Percentiles rank a stretch among this genome's conserved stretches.
These are phyloP conservation scores for Varecia variegata DNA, from an alignment of 2,797 vertebrate species.

Conservation along the genomic window DNA sequence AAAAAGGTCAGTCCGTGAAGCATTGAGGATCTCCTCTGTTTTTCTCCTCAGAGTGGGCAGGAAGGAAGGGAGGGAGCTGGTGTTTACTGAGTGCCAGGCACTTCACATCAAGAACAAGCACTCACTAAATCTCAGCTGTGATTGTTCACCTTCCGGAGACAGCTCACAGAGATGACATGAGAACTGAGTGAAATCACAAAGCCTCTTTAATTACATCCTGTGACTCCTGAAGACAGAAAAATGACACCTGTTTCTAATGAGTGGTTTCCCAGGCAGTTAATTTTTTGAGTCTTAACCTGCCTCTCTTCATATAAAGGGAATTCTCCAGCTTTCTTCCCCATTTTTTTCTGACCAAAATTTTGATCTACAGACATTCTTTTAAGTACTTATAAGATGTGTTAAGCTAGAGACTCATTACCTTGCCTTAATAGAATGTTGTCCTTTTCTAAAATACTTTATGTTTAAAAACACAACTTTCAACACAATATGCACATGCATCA, in stretches of 20 bases:
- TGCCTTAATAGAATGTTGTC: background rate
- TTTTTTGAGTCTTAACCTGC: background rate
- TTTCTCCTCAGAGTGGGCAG: background rate
- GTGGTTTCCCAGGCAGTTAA: background rate
- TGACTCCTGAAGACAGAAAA: background rate
- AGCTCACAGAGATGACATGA: background rate
- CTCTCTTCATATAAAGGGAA: background rate
- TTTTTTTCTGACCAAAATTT: background rate
- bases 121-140: background rate
- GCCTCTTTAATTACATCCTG: background rate
- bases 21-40: background rate
- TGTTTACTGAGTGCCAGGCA: background rate
- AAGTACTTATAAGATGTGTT: background rate
- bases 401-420: background rate
- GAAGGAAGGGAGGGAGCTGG: background rate
- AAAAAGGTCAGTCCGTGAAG: background rate
- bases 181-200: background rate
- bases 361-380: background rate
- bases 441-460: background rate
- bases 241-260: background rate
- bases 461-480: background rate
- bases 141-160: background rate
- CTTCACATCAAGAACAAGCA: background rate
- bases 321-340: background rate
- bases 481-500: accelerated